These are phyloP conservation scores for Sceloporus undulatus DNA, from an alignment of 2,113 vertebrate genomes.

Conservation along the genomic window DNA sequence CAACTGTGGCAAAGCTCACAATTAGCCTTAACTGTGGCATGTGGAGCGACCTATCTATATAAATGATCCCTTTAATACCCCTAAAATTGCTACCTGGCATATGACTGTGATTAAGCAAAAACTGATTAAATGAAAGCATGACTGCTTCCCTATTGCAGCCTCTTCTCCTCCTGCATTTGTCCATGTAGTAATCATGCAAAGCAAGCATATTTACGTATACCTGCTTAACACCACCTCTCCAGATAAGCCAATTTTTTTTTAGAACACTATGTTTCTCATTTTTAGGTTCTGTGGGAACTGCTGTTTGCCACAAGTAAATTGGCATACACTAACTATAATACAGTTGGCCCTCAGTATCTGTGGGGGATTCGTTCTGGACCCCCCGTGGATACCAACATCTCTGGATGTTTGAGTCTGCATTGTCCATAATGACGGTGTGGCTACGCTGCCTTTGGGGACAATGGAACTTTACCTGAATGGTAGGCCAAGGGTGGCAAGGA, in stretches of 20 bases:
- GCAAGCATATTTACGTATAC: neutral
- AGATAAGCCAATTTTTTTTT: neutral
- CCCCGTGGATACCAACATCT: too few relatives aligned
- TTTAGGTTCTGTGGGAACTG: neutral
- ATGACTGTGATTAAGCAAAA: neutral
- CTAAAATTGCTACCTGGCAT: neutral
- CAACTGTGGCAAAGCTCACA: neutral
- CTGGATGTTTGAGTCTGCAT: too few relatives aligned
- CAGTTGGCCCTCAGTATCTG: too few relatives aligned
- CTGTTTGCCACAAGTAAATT: neutral
- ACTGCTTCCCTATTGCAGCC: too few relatives aligned
- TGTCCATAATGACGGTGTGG: too few relatives aligned
- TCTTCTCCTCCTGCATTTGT: neutral
- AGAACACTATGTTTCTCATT: neutral
- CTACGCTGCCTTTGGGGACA: too few relatives aligned
- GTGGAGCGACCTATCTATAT: neutral
- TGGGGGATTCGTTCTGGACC: too few relatives aligned
- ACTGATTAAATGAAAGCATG: neutral
- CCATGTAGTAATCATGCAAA: neutral
- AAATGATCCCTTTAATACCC: neutral
- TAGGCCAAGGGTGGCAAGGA: too few relatives aligned
- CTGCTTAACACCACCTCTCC: neutral
- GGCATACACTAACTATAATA: neutral
- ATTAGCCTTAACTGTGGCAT: neutral
- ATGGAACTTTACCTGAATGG: too few relatives aligned